Base-by-base conservation (phyloP, 2,113 vertebrate species). In the Felis chaus region DNA sequence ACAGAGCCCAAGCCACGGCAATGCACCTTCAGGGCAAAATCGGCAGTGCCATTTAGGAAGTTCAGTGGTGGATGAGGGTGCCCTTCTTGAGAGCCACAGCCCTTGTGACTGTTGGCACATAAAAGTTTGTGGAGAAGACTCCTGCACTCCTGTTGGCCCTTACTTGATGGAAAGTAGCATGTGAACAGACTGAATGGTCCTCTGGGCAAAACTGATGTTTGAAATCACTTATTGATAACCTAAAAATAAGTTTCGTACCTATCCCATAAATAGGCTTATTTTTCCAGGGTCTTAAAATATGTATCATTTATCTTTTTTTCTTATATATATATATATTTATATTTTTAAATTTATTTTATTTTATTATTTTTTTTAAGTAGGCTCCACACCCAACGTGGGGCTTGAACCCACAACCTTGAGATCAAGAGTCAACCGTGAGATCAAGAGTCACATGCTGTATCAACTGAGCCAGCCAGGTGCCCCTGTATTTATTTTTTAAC, bases 221-320 rank as follows among this genome's bases (percentile, higher is more conserved):
- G 61, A 87, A 94, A 79, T 95, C 73, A 65, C 2, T 18, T 81
- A 89, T 13, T 76, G 53, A 11, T 81, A 83, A 65, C 36, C 50
- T 89, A 90, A 80, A 97, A 92, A 31, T 48, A 69, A 91, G 29
- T 36, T 89, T 91, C 55, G 27, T 76, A 48, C 16, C 76, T 97
- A 94, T 12, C n/a, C 57, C 66, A 71, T 94, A 74, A 86, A n/a
- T 85, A 63, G 39, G 16, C 23, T 84, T 89, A 63, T 86, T 96
- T 87, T 88, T 80, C 29, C 27, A 93, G 53, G 11, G 5, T 68
- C 69, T 91, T 92, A 61, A 85, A 90, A 84, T 95, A 80, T 16
- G 3, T 86, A 13, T 36, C 76, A 50, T 94, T 80, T 83, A 27
- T 41, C n/a, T 53, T 95, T 97, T 97, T 92, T 93, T 93, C 65